Conservation (phyloP, 2,113 vertebrate genomes). For the Rhea pennata region DNA sequence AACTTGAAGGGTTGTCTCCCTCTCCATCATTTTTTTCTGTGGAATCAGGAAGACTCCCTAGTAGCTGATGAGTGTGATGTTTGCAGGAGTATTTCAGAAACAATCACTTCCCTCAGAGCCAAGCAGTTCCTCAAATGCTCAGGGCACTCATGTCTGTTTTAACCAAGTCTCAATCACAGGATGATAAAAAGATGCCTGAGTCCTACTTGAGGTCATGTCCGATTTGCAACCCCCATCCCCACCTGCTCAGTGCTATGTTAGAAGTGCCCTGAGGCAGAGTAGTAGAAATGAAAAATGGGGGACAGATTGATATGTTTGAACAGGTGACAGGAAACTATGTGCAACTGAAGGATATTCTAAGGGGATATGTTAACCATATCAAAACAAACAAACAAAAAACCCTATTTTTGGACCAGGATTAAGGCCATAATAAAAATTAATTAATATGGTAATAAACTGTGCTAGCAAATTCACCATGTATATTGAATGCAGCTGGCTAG, state of each 20-base stretch:
- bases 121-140: not conserved
- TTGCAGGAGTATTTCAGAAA: not conserved
- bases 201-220: not conserved
- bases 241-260: accelerated
- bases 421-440: slow-evolving; percentile 17
- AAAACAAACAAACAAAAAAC: not conserved
- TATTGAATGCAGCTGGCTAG: not conserved
- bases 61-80: not conserved
- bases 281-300: not conserved
- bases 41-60: not conserved
- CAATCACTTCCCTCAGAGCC: not conserved
- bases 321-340: not conserved
- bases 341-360: not conserved
- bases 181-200: not conserved
- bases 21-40: not conserved
- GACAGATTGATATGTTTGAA: not conserved
- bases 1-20: not conserved
- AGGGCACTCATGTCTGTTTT: not conserved
- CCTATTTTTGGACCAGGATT: not conserved
- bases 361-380: not conserved
- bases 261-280: not conserved
- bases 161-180: not conserved
- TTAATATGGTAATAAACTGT: not conserved
- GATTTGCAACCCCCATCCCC: not conserved
- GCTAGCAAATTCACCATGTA: not conserved